These are phyloP conservation scores for Melanostoma scalare DNA, from an alignment of 2,888 invertebrate genomes.

Conservation along the genomic window DNA sequence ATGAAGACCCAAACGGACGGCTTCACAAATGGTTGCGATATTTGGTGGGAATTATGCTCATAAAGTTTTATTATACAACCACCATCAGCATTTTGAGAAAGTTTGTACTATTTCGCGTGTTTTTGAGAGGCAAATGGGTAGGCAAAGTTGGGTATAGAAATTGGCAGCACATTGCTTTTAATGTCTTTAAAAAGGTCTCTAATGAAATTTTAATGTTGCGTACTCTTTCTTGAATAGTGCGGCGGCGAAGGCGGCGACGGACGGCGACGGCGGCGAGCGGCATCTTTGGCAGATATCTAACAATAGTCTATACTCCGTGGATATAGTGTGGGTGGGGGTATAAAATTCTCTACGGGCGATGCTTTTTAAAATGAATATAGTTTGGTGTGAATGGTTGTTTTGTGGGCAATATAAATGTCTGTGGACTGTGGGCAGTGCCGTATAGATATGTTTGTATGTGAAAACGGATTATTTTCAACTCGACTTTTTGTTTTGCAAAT, in stretches of 20 bases:
- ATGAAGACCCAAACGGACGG: conserved; percentile 20
- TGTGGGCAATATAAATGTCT: conserved; percentile 66
- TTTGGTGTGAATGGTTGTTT: conserved; percentile 70
- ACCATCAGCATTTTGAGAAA: conserved; percentile 69
- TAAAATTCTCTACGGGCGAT: conserved; percentile 24
- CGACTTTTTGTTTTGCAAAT: neutral
- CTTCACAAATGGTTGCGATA: conserved; percentile 50
- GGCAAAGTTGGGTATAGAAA: conserved; percentile 33
- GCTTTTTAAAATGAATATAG: conserved; percentile 58
- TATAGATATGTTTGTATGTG: conserved; percentile 6
- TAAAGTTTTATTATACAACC: conserved; percentile 69
- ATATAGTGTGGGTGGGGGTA: neutral
- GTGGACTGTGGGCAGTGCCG: conserved; percentile 44
- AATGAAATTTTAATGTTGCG: conserved; percentile 72
- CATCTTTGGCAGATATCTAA: too few species aligned
- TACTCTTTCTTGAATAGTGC: conserved; percentile 31
- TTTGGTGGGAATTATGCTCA: conserved; percentile 71
- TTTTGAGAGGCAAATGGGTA: neutral
- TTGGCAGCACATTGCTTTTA: conserved; percentile 71
- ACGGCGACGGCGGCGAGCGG: too few species aligned
- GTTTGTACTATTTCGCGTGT: conserved; percentile 45
- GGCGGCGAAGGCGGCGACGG: conserved; percentile 3
- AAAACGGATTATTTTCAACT: conserved; percentile 36
- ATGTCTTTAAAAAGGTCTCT: conserved; percentile 69
- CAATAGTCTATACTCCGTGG: too few species aligned